Conservation (phyloP, 2,888 invertebrate species). For the Melitaea athalia region DNA sequence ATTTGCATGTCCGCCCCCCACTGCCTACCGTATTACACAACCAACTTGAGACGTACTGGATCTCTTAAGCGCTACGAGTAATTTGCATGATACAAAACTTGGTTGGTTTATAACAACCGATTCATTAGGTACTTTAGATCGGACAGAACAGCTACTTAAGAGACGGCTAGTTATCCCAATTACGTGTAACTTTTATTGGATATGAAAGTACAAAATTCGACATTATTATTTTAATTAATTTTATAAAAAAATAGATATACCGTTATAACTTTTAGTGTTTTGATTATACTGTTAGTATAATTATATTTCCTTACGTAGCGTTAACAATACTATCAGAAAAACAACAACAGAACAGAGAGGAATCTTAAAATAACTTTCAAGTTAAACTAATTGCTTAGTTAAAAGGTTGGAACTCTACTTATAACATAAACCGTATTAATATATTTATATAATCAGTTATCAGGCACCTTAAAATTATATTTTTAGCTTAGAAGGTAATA, state of each 20-base stretch:
- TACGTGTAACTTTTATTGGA: constrained; percentile 33
- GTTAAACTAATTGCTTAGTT: too few relatives aligned
- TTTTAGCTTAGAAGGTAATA: too few relatives aligned
- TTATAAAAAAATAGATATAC: not conserved
- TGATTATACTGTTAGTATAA: too few relatives aligned
- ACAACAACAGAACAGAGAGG: too few relatives aligned
- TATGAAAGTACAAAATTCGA: constrained; percentile 15
- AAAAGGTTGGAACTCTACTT: too few relatives aligned
- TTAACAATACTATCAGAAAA: too few relatives aligned
- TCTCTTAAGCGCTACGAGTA: constrained; percentile 33
- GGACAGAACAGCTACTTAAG: constrained; percentile 36
- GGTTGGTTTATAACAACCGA: constrained; percentile 45
- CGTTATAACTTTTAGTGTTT: too few relatives aligned
- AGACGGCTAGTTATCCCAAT: constrained; percentile 36
- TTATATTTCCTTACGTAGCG: too few relatives aligned
- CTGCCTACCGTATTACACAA: constrained; percentile 73
- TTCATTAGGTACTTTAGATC: constrained; percentile 44
- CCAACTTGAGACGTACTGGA: constrained; percentile 49
- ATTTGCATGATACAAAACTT: constrained; percentile 46
- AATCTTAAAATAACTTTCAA: too few relatives aligned
- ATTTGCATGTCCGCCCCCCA: constrained; percentile 78
- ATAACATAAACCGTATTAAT: too few relatives aligned
- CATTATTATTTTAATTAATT: not conserved
- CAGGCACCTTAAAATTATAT: too few relatives aligned
- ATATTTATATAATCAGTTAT: too few relatives aligned